Base-by-base conservation (phyloP, 64 coral and sea anemone species). In the Platygyra sinensis region DNA sequence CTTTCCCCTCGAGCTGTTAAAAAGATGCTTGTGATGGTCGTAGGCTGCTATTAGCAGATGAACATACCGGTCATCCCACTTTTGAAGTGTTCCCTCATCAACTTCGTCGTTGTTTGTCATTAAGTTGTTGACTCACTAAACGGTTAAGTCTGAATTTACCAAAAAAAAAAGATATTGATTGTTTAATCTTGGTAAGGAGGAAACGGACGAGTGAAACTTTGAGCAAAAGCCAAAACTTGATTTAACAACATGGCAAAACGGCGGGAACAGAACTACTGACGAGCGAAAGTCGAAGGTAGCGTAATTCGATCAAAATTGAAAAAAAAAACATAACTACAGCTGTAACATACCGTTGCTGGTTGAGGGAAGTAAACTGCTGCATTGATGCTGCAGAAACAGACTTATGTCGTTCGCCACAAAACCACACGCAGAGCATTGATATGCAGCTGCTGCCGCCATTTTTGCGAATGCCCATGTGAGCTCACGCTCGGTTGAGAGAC, bases 21-120 rank as follows among this genome's bases (percentile, higher is more conserved):
- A 87, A 63, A 87, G 33, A 72, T 93, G 63, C 71, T 88, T 93
- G 83, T 93, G 85, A 62, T 87, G 60, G 20, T 51, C 67, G 76
- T 87, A 93, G 62, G 83, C 77, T 74, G 49, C 83, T 78, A 87
- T 92, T n/a, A 80, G 74, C 51, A 87, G 36, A 24, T 50, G 57
- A 39, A 62, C 72, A 76, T 86, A 60, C 6, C 61, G 64, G 49
- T 92, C 74, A 78, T 87, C 74, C 83, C 90, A 87, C 75, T 77
- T 92, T 71, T 51, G 85, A 82, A 80, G 59, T 52, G 76, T 77
- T 62, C 74, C 74, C 36, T 77, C 39, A 24, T 77, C 38, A 39
- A 39, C 38, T 2, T 39, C 38, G 38, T 39, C 38, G 5, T 39
- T 39, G 38, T 39, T 39, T 39, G 2, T 39, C 0, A 39, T 39